These are phyloP conservation scores for Manis pentadactyla DNA, from an alignment of 2,797 vertebrate genomes.

Conservation along the genomic window DNA sequence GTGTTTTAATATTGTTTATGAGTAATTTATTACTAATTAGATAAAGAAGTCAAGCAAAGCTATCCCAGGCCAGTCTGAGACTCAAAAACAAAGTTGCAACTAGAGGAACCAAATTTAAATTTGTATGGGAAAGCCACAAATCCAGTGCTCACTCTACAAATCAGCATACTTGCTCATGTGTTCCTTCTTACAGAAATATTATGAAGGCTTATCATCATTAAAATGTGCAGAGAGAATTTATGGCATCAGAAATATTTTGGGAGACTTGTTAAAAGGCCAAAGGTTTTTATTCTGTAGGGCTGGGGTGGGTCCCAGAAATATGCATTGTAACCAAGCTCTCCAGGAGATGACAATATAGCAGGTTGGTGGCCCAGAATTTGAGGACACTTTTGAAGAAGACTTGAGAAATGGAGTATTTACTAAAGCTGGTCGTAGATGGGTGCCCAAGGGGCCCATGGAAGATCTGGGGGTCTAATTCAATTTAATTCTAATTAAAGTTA, in stretches of 20 bases:
- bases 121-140: not conserved
- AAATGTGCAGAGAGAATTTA: not conserved
- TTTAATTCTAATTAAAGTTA: not conserved
- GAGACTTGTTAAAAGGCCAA: not conserved
- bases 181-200: not conserved
- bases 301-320: not conserved
- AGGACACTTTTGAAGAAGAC: not conserved
- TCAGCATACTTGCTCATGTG: not conserved
- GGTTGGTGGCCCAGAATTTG: not conserved
- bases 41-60: not conserved
- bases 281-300: not conserved
- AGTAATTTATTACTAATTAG: not conserved
- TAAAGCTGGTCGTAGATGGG: not conserved
- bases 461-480: not conserved
- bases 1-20: not conserved
- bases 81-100: not conserved
- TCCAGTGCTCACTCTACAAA: not conserved
- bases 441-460: not conserved
- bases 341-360: not conserved
- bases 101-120: not conserved
- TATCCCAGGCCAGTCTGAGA: not conserved
- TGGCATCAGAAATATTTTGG: conserved; percentile 2
- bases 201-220: not conserved
- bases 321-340: not conserved
- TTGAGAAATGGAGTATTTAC: not conserved